Evolutionary conservation across 2,888 invertebrate genomes (phyloP).

Genomic region (Elaeidobius kamerunicus): DNA sequence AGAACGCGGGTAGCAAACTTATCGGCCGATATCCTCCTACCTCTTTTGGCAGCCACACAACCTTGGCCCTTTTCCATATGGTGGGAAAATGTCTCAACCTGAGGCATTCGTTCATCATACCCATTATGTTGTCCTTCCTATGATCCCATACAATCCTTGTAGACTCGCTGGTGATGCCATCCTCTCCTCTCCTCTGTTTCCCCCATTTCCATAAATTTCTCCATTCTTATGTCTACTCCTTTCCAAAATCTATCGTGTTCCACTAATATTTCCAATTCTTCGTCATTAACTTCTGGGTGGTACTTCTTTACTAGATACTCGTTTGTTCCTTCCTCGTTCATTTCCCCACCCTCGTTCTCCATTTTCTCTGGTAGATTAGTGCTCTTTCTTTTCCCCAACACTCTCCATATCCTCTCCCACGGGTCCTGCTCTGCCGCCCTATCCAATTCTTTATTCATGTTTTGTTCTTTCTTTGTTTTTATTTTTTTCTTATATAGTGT

Average conservation of each 20-base stretch:
- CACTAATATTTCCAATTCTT: too few relatives aligned
- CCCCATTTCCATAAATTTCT: neutral
- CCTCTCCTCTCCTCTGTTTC: neutral
- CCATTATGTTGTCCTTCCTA: neutral
- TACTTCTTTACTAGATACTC: too few relatives aligned
- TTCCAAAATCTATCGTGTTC: too few relatives aligned
- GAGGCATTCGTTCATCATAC: slow-evolving; percentile 10
- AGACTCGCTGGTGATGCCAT: slow-evolving; percentile 19
- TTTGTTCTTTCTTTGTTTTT: slow-evolving; percentile 5
- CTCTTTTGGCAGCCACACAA: slow-evolving; percentile 34
- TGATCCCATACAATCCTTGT: slow-evolving; percentile 1
- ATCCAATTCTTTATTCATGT: slow-evolving; percentile 1
- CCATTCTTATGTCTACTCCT: too few relatives aligned
- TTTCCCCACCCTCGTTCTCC: too few relatives aligned
- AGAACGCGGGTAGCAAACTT: slow-evolving; percentile 35
- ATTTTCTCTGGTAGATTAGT: too few relatives aligned
- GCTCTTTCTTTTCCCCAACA: neutral
- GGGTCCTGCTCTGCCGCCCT: neutral
- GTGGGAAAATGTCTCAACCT: slow-evolving; percentile 30
- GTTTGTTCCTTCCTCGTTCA: too few relatives aligned
- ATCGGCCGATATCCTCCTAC: slow-evolving; percentile 35
- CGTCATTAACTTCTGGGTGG: too few relatives aligned
- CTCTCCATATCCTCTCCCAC: slow-evolving; percentile 9
- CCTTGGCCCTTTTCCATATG: slow-evolving; percentile 32
- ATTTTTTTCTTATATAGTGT: neutral